phyloP scores from a whole-genome alignment of 2,113 vertebrate species.

The Cinclus mexicanus region DNA sequence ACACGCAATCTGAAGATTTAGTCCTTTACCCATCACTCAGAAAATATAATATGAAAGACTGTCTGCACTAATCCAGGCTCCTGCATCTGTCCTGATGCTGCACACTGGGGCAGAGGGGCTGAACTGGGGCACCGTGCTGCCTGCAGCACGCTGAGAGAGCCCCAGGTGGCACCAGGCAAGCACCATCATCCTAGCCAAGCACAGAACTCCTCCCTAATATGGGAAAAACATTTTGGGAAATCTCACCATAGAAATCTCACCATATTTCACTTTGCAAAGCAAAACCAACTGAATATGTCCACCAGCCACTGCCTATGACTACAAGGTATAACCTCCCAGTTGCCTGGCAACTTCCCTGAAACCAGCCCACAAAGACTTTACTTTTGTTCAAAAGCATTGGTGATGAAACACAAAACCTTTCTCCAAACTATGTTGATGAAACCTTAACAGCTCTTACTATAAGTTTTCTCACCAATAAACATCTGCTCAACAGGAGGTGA shows the following conservation, averaged over 20 bases:
- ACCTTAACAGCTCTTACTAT: background rate
- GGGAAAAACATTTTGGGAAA: background rate
- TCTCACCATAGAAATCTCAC: background rate
- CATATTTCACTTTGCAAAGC: background rate
- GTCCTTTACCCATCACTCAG: background rate
- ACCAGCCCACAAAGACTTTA: background rate
- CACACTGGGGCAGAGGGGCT: background rate
- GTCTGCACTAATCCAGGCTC: background rate
- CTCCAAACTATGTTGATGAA: background rate
- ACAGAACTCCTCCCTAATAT: background rate
- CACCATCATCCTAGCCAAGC: background rate
- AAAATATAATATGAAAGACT: background rate
- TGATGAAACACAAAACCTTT: background rate
- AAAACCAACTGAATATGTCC: background rate
- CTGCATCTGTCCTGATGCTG: background rate
- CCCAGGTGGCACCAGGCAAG: background rate
- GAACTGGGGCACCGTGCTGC: background rate
- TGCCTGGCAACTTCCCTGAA: background rate
- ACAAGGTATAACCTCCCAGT: background rate
- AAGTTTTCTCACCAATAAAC: background rate
- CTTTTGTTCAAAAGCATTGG: background rate
- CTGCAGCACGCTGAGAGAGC: accelerated
- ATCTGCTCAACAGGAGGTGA: accelerated
- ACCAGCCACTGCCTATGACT: background rate
- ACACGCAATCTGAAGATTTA: background rate